Base-by-base conservation (phyloP, 2,797 vertebrate species). In the Agapornis canus region DNA sequence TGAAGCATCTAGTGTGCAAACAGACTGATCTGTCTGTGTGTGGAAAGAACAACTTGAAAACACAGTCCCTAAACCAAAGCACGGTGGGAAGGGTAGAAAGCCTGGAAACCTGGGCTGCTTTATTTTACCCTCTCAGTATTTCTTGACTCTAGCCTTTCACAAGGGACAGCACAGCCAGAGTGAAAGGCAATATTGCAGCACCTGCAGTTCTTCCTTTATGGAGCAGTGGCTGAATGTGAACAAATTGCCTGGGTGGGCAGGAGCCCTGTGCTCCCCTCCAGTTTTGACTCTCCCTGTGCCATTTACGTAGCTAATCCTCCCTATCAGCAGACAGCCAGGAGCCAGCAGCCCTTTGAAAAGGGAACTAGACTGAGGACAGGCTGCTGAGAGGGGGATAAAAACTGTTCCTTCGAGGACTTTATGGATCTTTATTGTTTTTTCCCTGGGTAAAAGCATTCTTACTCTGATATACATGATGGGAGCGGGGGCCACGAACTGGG, bases 321-420 rank as follows among this genome's bases (percentile, higher is more conserved):
- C 94, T 95, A 93, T 96, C 94, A 97, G 90, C 93, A 96, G 97
- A 97, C 93, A 96, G 82, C 61, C 65, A 90, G 97, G 97, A 97
- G 96, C 96, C 97, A 95, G 95, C 78, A 96, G 92, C 93, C 93
- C 73, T 59, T 76, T 71, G 89, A 87, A 93, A 86, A 35, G 49
- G 78, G 42, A 90, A 22, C 39, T 26, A 81, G 88, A 66, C 87
- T 61, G 88, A 94, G 93, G 87, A 94, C 92, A 95, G 77, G 80
- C 90, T 95, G 96, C 94, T 92, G 94, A 96, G 95, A 94, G 69
- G 63, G 86, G 79, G 82, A 94, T 89, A 89, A 96, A 94, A 92
- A 91, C 21, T 40, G 89, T 92, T 96, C 96, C 94, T 97, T 96
- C 6, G 59, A 96, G 95, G 80, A 81, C 94, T 96, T 70, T 93